A percentile compares a stretch with the other conserved stretches of the same genome.
Evolutionary conservation across 2,113 vertebrate genomes (phyloP).

Genomic region (Calonectris borealis): DNA sequence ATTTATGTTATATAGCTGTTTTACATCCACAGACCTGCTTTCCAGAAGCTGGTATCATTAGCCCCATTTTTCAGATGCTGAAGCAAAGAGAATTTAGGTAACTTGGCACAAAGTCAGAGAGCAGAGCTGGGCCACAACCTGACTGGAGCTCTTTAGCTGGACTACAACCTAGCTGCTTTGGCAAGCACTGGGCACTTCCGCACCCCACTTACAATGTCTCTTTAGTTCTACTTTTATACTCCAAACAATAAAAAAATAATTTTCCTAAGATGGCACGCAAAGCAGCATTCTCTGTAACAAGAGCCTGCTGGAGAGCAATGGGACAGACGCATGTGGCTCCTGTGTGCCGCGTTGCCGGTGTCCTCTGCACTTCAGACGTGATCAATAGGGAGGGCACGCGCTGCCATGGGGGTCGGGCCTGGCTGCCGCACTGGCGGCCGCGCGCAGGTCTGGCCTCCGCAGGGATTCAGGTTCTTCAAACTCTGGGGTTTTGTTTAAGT

Average conservation of each 20-base stretch:
- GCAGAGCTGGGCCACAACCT: background rate
- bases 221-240: background rate
- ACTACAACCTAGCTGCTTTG: background rate
- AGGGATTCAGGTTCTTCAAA: background rate
- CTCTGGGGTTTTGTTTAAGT: background rate
- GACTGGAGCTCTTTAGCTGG: background rate
- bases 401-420: background rate
- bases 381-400: fast-evolving
- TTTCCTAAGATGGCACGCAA: background rate
- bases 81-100: background rate
- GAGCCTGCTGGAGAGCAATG: background rate
- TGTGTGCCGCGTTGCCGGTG: fast-evolving
- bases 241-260: background rate
- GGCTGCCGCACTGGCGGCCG: background rate
- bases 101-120: background rate
- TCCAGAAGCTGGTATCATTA: background rate
- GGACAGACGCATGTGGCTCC: background rate
- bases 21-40: background rate
- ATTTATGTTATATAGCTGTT: background rate
- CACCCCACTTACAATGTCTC: background rate
- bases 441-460: fast-evolving
- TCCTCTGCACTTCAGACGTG: background rate
- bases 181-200: background rate
- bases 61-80: background rate
- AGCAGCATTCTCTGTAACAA: background rate